These are phyloP conservation scores for Lycodopsis pacificus DNA, from an alignment of 2,797 vertebrate species.

Conservation along the genomic window DNA sequence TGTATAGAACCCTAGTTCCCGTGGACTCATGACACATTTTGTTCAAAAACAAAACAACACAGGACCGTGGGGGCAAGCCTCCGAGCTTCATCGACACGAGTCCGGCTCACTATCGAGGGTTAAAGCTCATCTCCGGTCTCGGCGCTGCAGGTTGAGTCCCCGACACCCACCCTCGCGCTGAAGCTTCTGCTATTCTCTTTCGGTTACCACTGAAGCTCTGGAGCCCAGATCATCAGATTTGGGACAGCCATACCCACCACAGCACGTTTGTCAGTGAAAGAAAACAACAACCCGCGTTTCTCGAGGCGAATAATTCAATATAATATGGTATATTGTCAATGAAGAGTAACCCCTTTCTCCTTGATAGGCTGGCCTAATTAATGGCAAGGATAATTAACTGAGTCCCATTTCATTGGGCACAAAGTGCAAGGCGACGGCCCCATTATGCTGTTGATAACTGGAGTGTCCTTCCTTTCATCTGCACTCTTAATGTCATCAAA, in stretches of 20 bases:
- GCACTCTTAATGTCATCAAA: conserved; percentile 80
- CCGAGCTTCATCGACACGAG: no score
- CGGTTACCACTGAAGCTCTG: not conserved
- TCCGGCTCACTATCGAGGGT: no score
- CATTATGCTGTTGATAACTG: conserved; percentile 81
- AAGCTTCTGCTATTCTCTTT: not conserved
- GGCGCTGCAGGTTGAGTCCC: no score
- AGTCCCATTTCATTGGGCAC: conserved; percentile 77
- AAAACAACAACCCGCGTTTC: conserved; percentile 27
- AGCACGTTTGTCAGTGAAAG: not conserved
- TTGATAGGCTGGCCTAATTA: conserved; percentile 80
- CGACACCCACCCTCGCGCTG: not conserved
- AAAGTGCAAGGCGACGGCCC: conserved; percentile 75
- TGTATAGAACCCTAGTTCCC: no score
- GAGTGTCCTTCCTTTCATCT: conserved; percentile 83
- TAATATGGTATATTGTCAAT: conserved; percentile 55
- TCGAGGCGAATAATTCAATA: conserved; percentile 53
- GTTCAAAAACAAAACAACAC: no score
- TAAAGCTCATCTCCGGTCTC: not conserved
- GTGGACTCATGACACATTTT: no score
- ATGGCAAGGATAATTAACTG: conserved; percentile 79
- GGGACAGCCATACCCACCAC: not conserved
- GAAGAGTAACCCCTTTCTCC: conserved; percentile 71
- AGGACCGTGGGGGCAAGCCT: no score
- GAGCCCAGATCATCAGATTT: not conserved